A percentile compares a stretch with the other conserved stretches of the same genome.
These are phyloP conservation scores for Imbricaverruca yamaguchii DNA, from an alignment of 2,888 invertebrate species.

Conservation along the genomic window DNA sequence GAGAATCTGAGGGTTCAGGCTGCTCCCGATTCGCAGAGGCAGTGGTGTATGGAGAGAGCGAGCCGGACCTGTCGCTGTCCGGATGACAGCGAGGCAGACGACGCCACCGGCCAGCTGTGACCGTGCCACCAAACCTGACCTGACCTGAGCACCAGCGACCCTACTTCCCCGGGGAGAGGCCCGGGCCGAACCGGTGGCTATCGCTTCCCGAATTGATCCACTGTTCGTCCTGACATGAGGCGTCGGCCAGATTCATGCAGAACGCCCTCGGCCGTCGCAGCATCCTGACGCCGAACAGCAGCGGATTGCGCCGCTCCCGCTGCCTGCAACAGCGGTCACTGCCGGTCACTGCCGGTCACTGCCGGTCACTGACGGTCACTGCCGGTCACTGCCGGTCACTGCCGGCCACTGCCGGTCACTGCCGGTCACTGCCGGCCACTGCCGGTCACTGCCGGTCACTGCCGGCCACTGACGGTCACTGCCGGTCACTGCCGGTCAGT, in stretches of 20 bases:
- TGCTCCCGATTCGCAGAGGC: no score
- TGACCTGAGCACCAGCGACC: neutral
- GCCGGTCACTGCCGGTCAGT: neutral
- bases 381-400: conserved; percentile 14
- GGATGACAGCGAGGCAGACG: no score
- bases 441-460: conserved; percentile 24
- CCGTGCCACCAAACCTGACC: neutral
- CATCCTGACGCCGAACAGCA: conserved; percentile 20
- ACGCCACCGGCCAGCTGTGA: no score
- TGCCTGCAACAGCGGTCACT: neutral
- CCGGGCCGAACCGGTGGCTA: neutral
- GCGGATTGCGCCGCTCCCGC: conserved; percentile 20
- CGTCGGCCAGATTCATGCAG: conserved; percentile 30
- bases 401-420: neutral
- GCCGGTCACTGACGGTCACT: conserved; percentile 24
- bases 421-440: neutral
- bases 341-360: conserved; percentile 21
- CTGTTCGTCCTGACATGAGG: conserved; percentile 27
- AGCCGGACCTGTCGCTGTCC: no score
- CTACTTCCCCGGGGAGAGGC: neutral
- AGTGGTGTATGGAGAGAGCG: no score
- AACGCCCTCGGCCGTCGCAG: conserved; percentile 24
- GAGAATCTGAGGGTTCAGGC: no score
- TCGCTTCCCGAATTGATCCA: neutral
- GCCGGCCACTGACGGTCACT: conserved; percentile 13